Evolutionary conservation across 2,888 invertebrate genomes (phyloP).

Genomic region (Cantharis rustica): DNA sequence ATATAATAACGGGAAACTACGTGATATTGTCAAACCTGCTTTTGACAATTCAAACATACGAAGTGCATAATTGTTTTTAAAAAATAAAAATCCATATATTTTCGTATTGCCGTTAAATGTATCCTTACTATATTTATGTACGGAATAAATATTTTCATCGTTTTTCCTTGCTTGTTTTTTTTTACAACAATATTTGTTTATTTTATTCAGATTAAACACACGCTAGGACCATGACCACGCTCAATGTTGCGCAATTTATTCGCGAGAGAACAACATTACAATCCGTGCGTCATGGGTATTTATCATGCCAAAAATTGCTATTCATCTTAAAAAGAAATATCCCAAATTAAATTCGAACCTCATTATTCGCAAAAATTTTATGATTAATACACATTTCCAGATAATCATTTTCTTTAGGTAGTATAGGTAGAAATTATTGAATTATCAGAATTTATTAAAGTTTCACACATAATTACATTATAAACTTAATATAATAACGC

Average conservation of each 20-base stretch:
- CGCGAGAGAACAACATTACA: constrained; percentile 45
- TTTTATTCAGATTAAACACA: constrained; percentile 36
- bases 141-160: constrained; percentile 57
- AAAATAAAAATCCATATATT: constrained; percentile 54
- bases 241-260: constrained; percentile 50
- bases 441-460: too few relatives aligned
- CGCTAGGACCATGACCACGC: constrained; percentile 49
- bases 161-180: constrained; percentile 45
- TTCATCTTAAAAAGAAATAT: constrained; percentile 27
- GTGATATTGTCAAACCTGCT: background rate
- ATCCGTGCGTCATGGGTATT: constrained; percentile 46
- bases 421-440: background rate
- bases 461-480: background rate
- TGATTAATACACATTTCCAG: constrained; percentile 7
- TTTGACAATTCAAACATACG: background rate
- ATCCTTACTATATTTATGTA: constrained; percentile 51
- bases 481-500: constrained; percentile 3
- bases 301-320: constrained; percentile 39
- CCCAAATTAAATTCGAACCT: constrained; percentile 12
- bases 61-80: constrained; percentile 25
- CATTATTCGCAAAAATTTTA: constrained; percentile 6
- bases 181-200: constrained; percentile 2
- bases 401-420: background rate
- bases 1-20: background rate
- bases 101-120: constrained; percentile 57